phyloP scores from a whole-genome alignment of 2,113 vertebrate genomes.

The Callipepla californica region DNA sequence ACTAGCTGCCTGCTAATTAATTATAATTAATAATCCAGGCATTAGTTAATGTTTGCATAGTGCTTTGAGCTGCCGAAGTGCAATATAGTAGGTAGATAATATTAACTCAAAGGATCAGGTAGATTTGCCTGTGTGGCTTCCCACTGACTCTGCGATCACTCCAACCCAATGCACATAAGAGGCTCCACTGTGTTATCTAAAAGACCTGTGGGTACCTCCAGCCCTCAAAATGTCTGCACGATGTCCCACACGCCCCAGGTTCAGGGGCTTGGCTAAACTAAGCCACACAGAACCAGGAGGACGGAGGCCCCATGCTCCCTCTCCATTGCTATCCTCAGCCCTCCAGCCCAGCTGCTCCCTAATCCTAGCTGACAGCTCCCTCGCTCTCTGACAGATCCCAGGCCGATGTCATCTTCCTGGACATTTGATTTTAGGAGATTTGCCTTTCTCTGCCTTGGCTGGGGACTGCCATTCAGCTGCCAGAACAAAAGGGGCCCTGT shows the following conservation, averaged over 20 bases:
- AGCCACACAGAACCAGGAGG: neutral
- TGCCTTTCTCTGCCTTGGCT: slow-evolving; percentile 27
- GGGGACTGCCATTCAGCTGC: slow-evolving; percentile 25
- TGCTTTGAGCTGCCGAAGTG: slow-evolving; percentile 40
- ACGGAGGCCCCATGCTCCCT: neutral
- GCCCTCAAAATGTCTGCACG: neutral
- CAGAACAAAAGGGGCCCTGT: slow-evolving; percentile 15
- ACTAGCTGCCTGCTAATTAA: slow-evolving; percentile 53
- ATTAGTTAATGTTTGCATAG: slow-evolving; percentile 68
- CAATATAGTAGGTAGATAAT: neutral
- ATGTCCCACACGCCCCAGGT: neutral
- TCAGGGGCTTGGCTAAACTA: neutral
- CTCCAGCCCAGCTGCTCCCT: neutral
- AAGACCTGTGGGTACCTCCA: neutral
- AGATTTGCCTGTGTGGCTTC: neutral
- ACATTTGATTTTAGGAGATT: neutral
- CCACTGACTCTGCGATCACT: neutral
- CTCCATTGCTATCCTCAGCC: neutral
- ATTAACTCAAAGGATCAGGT: slow-evolving; percentile 16
- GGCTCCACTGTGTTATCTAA: neutral
- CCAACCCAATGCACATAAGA: neutral
- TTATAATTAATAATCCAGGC: slow-evolving; percentile 65
- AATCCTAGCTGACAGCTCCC: neutral
- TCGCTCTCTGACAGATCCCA: neutral
- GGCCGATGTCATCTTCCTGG: neutral